Base-by-base conservation (phyloP, 2,113 vertebrate genomes). In the Vidua chalybeata region DNA sequence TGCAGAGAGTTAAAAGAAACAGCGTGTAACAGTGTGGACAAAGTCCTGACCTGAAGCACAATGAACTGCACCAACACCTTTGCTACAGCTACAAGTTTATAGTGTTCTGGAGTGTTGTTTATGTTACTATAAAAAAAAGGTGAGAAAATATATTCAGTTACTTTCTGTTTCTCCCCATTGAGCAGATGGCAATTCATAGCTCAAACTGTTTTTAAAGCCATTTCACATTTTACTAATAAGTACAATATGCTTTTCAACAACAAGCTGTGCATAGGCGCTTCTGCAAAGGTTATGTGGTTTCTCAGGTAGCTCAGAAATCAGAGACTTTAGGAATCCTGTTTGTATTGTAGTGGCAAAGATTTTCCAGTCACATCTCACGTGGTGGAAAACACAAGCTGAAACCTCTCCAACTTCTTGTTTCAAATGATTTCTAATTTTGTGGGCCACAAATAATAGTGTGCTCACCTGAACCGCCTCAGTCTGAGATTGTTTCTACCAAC, bases 191-290 rank as follows among this genome's bases (percentile, higher is more conserved):
- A 84, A 98, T 97, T 97, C 83, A 94, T 97, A 97, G 97, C 97
- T 98, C 96, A 97, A 97, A 98, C 97, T 97, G 97, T 90, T 98
- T 98, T 97, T 98, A 87, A 97, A 98, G 96, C 94, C 95, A 96
- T 98, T 97, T 98, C 97, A 97, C 96, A 74, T 98, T 98, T 98
- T 98, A 97, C 97, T 98, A 97, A 98, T 97, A 98, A 97, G 96
- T 97, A 97, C 98, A 98, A 97, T 96, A 96, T 97, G 98, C 97
- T 98, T 98, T 97, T 93, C 97, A 96, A 88, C 94, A 97, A 91
- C 96, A 96, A 97, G 96, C 90, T 0, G 18, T 21, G 62, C 93
- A 96, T 80, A 88, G 96, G 92, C 93, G 87, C 91, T 97, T 96
- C 78, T 93, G 93, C 84, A 94, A 90, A 96, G 95, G 95, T 90